These are phyloP conservation scores for Rotaria magnacalcarata DNA, from an alignment of 2,888 invertebrate species.

Conservation along the genomic window DNA sequence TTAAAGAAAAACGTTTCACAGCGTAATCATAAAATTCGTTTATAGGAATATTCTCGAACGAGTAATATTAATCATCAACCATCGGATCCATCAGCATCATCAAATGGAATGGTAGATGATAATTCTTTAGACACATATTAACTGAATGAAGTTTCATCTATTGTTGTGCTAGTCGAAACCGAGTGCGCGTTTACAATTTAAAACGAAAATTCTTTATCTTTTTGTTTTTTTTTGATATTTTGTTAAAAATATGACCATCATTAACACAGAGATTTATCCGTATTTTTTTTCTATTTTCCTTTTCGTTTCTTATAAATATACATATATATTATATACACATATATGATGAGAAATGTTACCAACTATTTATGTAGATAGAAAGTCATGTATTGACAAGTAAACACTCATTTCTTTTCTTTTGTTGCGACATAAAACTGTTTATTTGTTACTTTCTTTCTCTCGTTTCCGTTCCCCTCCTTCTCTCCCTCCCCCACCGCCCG, in stretches of 20 bases:
- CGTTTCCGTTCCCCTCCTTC: background rate
- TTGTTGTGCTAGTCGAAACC: conserved; percentile 19
- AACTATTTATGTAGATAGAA: conserved; percentile 18
- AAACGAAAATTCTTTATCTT: background rate
- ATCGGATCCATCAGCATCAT: background rate
- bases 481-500: too few relatives aligned
- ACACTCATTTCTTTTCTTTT: background rate
- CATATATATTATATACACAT: background rate
- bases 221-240: background rate
- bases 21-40: background rate
- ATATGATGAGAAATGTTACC: background rate
- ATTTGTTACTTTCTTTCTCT: background rate
- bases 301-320: background rate
- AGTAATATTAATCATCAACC: conserved; percentile 1
- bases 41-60: conserved; percentile 27
- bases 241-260: background rate
- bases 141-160: background rate
- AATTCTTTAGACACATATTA: conserved; percentile 30
- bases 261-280: conserved; percentile 5
- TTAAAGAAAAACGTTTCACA: background rate
- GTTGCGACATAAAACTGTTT: background rate
- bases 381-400: background rate
- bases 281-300: conserved; percentile 27
- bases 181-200: background rate
- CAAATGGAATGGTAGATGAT: conserved; percentile 17